Percentiles rank a stretch among this genome's conserved stretches.
Conservation (phyloP, 1,140 invertebrate species). For the Aphaenogaster ashmeadi region DNA sequence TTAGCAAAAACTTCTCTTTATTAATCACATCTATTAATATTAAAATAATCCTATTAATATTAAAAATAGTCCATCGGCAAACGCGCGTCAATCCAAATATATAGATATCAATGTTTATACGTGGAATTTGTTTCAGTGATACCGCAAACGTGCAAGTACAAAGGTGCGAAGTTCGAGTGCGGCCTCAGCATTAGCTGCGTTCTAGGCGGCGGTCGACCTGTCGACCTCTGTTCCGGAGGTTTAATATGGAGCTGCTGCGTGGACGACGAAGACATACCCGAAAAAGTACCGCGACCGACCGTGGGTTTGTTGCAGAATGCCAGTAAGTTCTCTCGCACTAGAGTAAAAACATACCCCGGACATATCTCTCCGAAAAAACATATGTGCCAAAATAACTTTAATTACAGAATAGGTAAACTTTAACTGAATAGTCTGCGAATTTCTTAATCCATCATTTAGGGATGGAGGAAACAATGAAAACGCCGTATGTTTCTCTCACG, state of each 20-base stretch:
- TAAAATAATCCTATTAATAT: not conserved
- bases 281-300: slow-evolving; percentile 88
- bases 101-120: not conserved
- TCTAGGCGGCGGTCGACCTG: slow-evolving; percentile 93
- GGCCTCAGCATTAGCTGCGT: slow-evolving; percentile 96
- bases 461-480: not conserved
- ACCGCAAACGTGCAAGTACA: slow-evolving; percentile 96
- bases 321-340: slow-evolving; percentile 89
- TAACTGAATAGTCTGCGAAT: not conserved
- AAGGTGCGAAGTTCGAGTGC: slow-evolving; percentile 95
- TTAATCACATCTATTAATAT: not conserved
- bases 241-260: slow-evolving; percentile 98
- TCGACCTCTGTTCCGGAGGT: slow-evolving; percentile 97
- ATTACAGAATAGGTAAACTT: not conserved
- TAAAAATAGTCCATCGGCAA: not conserved
- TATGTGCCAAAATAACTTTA: not conserved
- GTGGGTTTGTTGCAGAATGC: slow-evolving; percentile 92
- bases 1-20: not conserved
- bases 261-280: slow-evolving; percentile 90
- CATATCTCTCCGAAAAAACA: not conserved
- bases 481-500: slow-evolving; percentile 9
- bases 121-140: slow-evolving; percentile 91
- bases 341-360: not conserved
- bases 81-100: not conserved
- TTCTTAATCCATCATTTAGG: not conserved